Evolutionary conservation across 2,113 vertebrate genomes (phyloP).

Genomic region (Aramus guarauna): DNA sequence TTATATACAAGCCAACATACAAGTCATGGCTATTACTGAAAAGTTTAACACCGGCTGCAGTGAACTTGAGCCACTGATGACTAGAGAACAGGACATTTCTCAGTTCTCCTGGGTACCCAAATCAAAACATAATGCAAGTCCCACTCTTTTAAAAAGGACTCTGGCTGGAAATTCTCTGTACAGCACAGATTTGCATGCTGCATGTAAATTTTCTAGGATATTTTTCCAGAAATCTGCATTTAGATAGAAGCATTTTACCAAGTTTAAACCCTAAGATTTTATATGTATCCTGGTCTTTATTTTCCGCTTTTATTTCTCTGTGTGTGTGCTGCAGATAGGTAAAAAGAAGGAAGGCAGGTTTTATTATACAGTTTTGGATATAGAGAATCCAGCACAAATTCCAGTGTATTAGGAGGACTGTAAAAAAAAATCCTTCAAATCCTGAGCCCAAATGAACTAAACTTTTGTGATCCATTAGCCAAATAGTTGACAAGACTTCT

Average conservation of each 20-base stretch:
- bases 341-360: background rate
- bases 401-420: background rate
- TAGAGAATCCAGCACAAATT: conserved; percentile 1
- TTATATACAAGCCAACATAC: background rate
- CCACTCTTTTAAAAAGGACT: background rate
- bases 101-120: background rate
- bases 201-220: conserved; percentile 45
- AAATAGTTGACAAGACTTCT: background rate
- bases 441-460: background rate
- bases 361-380: background rate
- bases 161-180: background rate
- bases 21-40: background rate
- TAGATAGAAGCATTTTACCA: conserved; percentile 63
- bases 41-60: background rate
- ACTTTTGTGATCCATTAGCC: background rate
- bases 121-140: background rate
- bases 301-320: background rate
- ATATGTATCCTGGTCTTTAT: background rate
- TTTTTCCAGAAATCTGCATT: conserved; percentile 73
- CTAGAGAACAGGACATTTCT: background rate
- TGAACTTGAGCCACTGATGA: background rate
- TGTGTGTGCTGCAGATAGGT: background rate
- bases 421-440: background rate
- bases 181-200: conserved; percentile 11
- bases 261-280: conserved; percentile 56